Evolutionary conservation across 2,888 invertebrate species (phyloP), one percentile per base, ranked within the genome.

Genomic region (Mongoloraphidia duomilia): DNA sequence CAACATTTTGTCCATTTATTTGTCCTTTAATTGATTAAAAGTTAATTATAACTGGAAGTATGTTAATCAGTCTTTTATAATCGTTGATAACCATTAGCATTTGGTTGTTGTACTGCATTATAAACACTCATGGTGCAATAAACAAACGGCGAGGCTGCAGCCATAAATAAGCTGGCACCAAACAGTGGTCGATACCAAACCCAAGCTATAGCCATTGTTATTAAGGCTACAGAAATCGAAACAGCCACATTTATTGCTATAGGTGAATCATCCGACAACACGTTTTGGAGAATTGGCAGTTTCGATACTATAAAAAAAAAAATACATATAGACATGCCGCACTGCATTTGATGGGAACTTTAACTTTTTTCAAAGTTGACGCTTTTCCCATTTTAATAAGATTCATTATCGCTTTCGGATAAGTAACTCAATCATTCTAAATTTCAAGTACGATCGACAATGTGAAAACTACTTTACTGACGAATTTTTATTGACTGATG

Each of bases 151-250:
- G 72, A 73, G 39, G 69, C 61, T 1, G 75, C 73, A 2, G 73
- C 72, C 56, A 73, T 66, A 35, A 75, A 58, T 26, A 75, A 60
- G 9, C 72, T 71, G 50, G 69, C 67, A 2, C 71, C 75, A 38
- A 76, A 62, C 67, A 73, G 66, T 9, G 75, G 75, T 46, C 74
- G 64, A 56, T 75, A 71, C 36, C 71, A 54, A 13, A 72, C 65
- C 76, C 76, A 76, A 9, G 74, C 71, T 12, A 71, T 60, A 2
- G 75, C 69, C 9, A 74, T 72, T 13, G 73, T 66, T 33, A 72
- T 60, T 36, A 75, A 55, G 9, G 72, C 68, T 39, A 72, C 54
- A 1, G 75, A 75, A 34, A 73, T 60, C 1, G 75, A 70, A 35
- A 74, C 62, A 13, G 69, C 57, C 9, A 75, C 59, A 58, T 73